Evolutionary conservation across 2,113 vertebrate species (phyloP).

Genomic region (Aplodontia rufa): DNA sequence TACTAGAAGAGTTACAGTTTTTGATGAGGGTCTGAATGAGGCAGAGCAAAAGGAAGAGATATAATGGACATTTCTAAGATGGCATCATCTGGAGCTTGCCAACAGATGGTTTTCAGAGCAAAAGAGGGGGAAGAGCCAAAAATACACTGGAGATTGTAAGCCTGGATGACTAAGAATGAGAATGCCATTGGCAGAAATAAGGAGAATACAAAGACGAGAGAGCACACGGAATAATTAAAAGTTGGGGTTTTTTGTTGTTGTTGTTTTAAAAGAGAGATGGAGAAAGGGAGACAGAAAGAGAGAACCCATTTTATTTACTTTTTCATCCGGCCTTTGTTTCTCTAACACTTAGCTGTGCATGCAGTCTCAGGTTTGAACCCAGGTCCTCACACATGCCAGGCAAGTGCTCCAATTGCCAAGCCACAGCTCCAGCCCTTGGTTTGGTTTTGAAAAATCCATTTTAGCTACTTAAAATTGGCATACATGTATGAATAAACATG

Average conservation of each 20-base stretch:
- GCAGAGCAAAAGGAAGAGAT: neutral
- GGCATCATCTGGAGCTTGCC: neutral
- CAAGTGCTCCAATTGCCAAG: too few relatives aligned
- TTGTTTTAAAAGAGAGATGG: too few relatives aligned
- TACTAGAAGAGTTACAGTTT: neutral
- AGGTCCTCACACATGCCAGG: too few relatives aligned
- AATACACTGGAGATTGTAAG: constrained; percentile 24
- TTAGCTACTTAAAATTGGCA: neutral
- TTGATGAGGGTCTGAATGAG: neutral
- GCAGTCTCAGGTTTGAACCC: too few relatives aligned
- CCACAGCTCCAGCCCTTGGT: too few relatives aligned
- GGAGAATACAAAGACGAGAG: neutral
- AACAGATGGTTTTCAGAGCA: neutral
- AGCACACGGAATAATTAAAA: neutral
- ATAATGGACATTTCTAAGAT: neutral
- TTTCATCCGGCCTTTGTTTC: too few relatives aligned
- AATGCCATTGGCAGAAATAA: neutral
- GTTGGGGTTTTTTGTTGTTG: too few relatives aligned
- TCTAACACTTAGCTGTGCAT: too few relatives aligned
- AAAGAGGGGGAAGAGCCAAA: neutral
- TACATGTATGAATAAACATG: neutral
- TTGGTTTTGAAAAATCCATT: neutral
- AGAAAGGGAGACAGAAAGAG: too few relatives aligned
- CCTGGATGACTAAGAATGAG: neutral
- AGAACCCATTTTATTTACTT: too few relatives aligned